Conservation (phyloP, 35 echinoderm and acorn worm genomes). For the Apostichopus californicus region DNA sequence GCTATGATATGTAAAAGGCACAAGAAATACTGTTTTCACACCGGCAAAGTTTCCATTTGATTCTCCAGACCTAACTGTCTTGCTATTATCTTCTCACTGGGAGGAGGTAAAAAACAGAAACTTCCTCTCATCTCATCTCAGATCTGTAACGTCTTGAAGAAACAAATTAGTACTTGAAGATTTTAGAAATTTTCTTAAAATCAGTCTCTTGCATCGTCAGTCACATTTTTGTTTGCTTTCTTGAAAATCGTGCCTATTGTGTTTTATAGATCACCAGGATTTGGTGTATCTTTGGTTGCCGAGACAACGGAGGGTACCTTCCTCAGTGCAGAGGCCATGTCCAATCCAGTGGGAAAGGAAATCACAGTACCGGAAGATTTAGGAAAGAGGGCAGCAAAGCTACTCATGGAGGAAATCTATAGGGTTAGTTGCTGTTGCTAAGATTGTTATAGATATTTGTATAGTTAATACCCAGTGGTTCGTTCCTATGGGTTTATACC, state of each 20-base stretch:
- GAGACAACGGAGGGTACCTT: constrained; percentile 93
- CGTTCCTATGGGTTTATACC: neutral
- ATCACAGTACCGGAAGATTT: constrained; percentile 88
- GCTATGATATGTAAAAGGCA: no score
- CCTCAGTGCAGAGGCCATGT: constrained; percentile 76
- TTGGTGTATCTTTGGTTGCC: constrained; percentile 90
- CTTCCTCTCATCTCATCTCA: no score
- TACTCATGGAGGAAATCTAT: constrained; percentile 92
- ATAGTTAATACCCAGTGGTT: neutral
- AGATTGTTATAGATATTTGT: neutral
- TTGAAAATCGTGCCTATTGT: neutral
- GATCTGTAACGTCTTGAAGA: neutral
- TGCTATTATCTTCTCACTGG: no score
- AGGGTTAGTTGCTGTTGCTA: constrained; percentile 50
- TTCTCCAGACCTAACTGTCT: no score
- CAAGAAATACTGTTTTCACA: no score
- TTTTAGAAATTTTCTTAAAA: no score
- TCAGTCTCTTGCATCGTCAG: no score
- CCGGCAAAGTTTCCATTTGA: no score
- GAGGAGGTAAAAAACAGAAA: no score
- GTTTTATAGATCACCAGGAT: constrained; percentile 80
- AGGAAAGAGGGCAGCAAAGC: constrained; percentile 75
- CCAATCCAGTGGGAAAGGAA: constrained; percentile 79
- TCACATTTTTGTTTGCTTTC: neutral
- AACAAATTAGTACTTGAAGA: no score